These are phyloP conservation scores for Hemicrepidius hirtus DNA, from an alignment of 2,888 invertebrate genomes.

Conservation along the genomic window DNA sequence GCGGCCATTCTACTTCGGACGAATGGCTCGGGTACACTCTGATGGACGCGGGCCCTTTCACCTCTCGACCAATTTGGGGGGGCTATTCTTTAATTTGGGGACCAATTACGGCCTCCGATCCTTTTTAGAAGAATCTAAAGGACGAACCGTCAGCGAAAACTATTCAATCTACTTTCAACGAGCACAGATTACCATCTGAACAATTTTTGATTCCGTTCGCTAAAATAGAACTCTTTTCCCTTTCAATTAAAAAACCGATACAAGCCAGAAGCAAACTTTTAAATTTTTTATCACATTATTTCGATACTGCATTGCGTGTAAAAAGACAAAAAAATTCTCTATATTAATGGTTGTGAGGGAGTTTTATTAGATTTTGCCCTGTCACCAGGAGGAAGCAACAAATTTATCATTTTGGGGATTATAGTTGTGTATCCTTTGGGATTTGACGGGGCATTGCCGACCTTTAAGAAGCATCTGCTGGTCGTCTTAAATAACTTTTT, in stretches of 20 bases:
- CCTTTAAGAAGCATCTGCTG: constrained; percentile 29
- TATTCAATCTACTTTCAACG: constrained; percentile 40
- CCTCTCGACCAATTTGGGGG: constrained; percentile 70
- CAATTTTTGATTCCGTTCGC: constrained; percentile 2
- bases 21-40: constrained; percentile 58
- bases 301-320: no score
- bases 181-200: constrained; percentile 28
- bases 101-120: constrained; percentile 56
- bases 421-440: constrained; percentile 34
- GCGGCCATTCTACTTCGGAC: constrained; percentile 56
- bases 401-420: constrained; percentile 47
- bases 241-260: no score
- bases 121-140: constrained; percentile 36
- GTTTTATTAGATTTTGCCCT: constrained; percentile 44
- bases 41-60: constrained; percentile 69
- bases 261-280: no score
- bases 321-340: constrained; percentile 1
- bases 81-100: constrained; percentile 61
- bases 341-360: constrained; percentile 33
- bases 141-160: constrained; percentile 41
- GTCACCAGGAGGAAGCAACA: constrained; percentile 44
- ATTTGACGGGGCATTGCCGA: constrained; percentile 32
- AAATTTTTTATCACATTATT: no score
- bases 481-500: constrained; percentile 36
- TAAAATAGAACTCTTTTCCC: background rate